Evolutionary conservation across 1,140 invertebrate species (phyloP).

Genomic region (Drosophila bocki): DNA sequence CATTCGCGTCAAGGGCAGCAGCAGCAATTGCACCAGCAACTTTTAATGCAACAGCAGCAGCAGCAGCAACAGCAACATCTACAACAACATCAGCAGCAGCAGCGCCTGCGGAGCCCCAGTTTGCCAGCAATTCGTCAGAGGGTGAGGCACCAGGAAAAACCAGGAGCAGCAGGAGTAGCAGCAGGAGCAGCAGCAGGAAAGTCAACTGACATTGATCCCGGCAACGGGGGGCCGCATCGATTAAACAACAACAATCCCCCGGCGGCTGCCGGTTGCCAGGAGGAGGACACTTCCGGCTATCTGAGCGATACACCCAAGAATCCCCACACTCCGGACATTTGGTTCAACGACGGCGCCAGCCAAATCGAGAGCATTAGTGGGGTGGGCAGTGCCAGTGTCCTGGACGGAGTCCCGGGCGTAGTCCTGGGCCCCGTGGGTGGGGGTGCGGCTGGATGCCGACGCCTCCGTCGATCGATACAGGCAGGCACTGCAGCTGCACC

Average conservation of each 20-base stretch:
- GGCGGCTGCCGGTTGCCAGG: conserved; percentile 84
- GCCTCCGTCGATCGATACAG: conserved; percentile 73
- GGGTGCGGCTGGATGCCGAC: conserved; percentile 36
- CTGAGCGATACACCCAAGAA: conserved; percentile 88
- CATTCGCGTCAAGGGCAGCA: conserved; percentile 37
- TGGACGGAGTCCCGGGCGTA: conserved; percentile 33
- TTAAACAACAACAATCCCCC: conserved; percentile 60
- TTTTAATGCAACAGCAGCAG: conserved; percentile 27
- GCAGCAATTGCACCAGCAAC: conserved; percentile 54
- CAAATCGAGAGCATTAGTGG: conserved; percentile 77
- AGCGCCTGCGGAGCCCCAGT: conserved; percentile 80
- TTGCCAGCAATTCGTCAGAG: conserved; percentile 76
- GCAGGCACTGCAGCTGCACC: conserved; percentile 35
- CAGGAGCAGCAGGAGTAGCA: conserved; percentile 25
- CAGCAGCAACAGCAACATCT: conserved; percentile 22
- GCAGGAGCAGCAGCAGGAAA: conserved; percentile 35
- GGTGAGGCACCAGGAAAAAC: conserved; percentile 50
- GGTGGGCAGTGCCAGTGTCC: conserved; percentile 63
- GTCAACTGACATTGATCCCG: conserved; percentile 66
- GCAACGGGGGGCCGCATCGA: conserved; percentile 65
- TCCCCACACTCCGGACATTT: conserved; percentile 81
- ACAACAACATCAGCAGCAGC: conserved; percentile 25
- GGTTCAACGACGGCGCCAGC: conserved; percentile 80
- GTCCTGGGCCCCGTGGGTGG: conserved; percentile 17
- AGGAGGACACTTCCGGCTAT: conserved; percentile 89